Conservation (phyloP, 2,113 vertebrate genomes). For the Protobothrops mucrosquamatus region DNA sequence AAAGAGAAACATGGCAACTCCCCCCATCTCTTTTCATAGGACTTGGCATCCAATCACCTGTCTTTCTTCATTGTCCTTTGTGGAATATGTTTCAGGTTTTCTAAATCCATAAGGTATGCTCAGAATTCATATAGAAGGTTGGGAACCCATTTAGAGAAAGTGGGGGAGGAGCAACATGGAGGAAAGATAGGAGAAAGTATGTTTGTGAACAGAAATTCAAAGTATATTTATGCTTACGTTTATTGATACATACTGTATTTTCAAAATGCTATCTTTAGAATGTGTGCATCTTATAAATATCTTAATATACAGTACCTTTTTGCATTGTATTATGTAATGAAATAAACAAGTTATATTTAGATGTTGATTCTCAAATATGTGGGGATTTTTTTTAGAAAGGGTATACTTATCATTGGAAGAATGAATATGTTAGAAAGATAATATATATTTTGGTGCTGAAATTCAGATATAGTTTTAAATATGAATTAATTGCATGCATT, state of each 20-base stretch:
- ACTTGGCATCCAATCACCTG: not conserved
- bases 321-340: not conserved
- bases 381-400: not conserved
- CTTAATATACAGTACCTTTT: not conserved
- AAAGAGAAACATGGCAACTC: not conserved
- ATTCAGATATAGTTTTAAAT: not conserved
- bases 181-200: no score
- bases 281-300: not conserved
- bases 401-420: not conserved
- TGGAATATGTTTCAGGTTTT: no score
- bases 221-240: no score
- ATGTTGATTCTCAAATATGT: constrained; percentile 23
- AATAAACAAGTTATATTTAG: constrained; percentile 13
- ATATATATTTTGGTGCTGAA: not conserved
- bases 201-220: no score
- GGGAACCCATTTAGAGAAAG: no score
- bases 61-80: not conserved
- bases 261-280: constrained; percentile 1
- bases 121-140: no score
- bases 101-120: no score
- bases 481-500: not conserved
- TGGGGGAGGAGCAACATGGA: no score
- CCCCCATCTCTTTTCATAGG: not conserved
- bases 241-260: not conserved
- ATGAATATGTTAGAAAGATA: not conserved